Percentiles rank a stretch among this genome's conserved stretches.
Evolutionary conservation across 2,113 vertebrate genomes (phyloP).

Genomic region (Thunnus maccoyii): DNA sequence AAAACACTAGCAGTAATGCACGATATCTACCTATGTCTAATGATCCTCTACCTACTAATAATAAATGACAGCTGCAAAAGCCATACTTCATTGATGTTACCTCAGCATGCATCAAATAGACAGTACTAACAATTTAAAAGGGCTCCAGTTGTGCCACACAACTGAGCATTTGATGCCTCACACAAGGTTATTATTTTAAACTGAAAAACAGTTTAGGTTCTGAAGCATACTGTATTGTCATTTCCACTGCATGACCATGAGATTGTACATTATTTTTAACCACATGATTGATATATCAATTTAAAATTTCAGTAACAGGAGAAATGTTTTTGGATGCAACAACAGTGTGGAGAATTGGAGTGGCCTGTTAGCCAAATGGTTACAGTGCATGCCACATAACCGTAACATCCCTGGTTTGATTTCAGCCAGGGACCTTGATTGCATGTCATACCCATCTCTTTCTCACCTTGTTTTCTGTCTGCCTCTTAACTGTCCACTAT

Average conservation of each 20-base stretch:
- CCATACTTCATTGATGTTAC: slow-evolving; percentile 16
- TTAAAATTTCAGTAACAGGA: not conserved
- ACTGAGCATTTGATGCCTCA: not conserved
- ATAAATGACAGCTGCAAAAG: slow-evolving; percentile 38
- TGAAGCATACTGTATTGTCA: not conserved
- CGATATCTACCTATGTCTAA: not conserved
- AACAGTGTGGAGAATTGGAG: too few species aligned
- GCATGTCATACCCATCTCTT: too few species aligned
- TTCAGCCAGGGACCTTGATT: too few species aligned
- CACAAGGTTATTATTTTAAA: not conserved
- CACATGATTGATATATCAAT: not conserved
- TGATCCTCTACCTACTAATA: not conserved
- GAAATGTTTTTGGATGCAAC: too few species aligned
- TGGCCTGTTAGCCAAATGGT: too few species aligned
- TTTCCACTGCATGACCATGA: not conserved
- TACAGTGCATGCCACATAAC: too few species aligned
- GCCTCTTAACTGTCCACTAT: too few species aligned
- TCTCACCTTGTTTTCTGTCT: too few species aligned
- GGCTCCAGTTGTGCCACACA: not conserved
- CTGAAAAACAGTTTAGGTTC: not conserved
- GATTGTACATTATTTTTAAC: not conserved
- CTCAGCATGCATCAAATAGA: not conserved
- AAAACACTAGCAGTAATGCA: slow-evolving; percentile 3
- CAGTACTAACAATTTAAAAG: not conserved
- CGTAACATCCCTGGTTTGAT: too few species aligned